Evolutionary conservation across 1,140 invertebrate genomes (phyloP), one percentile per base, ranked within the genome.

Genomic region (Camponotus pennsylvanicus): DNA sequence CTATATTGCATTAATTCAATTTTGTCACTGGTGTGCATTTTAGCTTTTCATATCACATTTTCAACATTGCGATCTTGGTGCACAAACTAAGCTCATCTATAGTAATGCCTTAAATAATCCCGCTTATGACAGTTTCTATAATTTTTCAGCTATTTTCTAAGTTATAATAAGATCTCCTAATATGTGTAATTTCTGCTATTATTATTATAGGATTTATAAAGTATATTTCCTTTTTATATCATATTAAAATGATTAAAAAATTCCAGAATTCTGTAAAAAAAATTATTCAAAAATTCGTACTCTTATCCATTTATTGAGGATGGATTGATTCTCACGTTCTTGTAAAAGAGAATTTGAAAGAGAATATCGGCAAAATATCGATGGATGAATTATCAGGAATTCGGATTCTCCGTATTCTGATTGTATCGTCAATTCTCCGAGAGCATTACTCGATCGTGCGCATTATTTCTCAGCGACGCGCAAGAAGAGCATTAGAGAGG

Each of bases 401-500:
- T 59, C 67, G 27, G 15, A 70, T 57, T 61, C 42, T 42, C 15
- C 4, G 34, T 45, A 61, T 71, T 55, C 49, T 57, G 34, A 82
- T 73, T 73, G 52, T 52, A 52, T 34, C 52, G 18, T 82, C 52
- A 40, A 73, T 83, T 45, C n/a, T n/a, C 13, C 55, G 11, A 40
- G 27, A 75, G 27, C 37, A 34, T 73, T 52, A 52, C 27, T 82
- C 79, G 79, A 82, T 82, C 79, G 55, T 34, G 77, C 45, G 5
- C 64, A 27, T 52, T 52, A 52, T 75, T 73, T 69, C 79, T 27
- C 55, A 2, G 55, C 67, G 40, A 49, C 7, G 79, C 40, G 79
- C 69, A 83, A 83, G 79, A 83, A 83, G 79, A n/a, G 32, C 79
- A 83, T 83, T 83, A 75, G 55, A 75, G 55, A 57, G 79, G 79